Conservation (phyloP, 2,888 invertebrate species). For the Callyntrura guangdongensis region DNA sequence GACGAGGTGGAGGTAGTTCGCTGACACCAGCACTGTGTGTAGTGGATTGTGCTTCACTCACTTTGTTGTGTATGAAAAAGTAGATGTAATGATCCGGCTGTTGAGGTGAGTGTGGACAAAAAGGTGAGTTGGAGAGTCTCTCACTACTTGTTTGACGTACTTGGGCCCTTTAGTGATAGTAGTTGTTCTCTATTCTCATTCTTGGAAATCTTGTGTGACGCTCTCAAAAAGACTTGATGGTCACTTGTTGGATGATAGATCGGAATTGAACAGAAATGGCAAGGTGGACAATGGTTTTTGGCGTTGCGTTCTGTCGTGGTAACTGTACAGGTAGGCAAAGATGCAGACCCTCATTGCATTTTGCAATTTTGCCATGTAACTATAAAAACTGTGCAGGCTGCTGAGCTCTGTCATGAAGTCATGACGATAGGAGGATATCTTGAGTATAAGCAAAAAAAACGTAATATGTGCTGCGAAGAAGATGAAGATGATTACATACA, state of each 20-base stretch:
- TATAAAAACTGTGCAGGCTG: neutral
- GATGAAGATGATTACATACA: slow-evolving; percentile 6
- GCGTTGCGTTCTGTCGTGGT: slow-evolving; percentile 59
- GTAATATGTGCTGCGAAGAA: slow-evolving; percentile 1
- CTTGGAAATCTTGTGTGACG: slow-evolving; percentile 43
- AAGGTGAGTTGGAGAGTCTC: neutral
- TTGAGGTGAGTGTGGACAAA: slow-evolving; percentile 9
- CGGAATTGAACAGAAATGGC: slow-evolving; percentile 75
- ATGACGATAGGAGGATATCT: slow-evolving; percentile 41
- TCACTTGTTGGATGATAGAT: slow-evolving; percentile 78
- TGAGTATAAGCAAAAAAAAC: slow-evolving; percentile 22
- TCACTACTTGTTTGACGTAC: neutral
- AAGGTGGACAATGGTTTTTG: slow-evolving; percentile 81
- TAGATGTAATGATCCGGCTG: neutral
- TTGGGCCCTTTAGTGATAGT: slow-evolving; percentile 17
- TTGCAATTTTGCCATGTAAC: slow-evolving; percentile 28
- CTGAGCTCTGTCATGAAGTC: neutral
- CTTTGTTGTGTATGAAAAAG: neutral
- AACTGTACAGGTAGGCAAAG: neutral
- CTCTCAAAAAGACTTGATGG: slow-evolving; percentile 57
- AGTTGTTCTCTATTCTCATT: slow-evolving; percentile 27
- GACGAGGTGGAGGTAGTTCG: slow-evolving; percentile 65
- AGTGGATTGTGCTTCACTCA: slow-evolving; percentile 38
- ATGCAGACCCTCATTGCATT: slow-evolving; percentile 25
- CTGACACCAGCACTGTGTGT: slow-evolving; percentile 59